Conservation (phyloP, 2,888 invertebrate species). For the Orchesella flavescens region DNA sequence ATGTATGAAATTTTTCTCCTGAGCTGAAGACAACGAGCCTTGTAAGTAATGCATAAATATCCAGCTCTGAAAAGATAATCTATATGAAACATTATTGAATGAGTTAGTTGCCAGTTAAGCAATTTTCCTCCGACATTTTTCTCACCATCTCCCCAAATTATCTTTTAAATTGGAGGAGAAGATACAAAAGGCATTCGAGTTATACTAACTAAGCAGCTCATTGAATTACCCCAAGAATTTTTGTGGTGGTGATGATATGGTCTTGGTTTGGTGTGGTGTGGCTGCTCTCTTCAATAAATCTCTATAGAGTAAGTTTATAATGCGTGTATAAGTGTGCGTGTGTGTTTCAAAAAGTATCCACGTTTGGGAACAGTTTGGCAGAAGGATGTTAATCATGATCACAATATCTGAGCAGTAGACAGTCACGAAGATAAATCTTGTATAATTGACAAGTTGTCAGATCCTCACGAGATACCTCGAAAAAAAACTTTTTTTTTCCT, state of each 20-base stretch:
- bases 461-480: conserved; percentile 67
- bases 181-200: conserved; percentile 25
- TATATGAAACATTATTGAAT: background rate
- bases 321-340: conserved; percentile 27
- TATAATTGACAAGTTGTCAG: conserved; percentile 71
- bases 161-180: conserved; percentile 1
- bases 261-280: background rate
- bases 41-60: too few relatives aligned
- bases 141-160: conserved; percentile 8
- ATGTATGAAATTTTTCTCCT: background rate
- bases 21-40: too few relatives aligned
- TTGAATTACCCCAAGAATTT: conserved; percentile 38
- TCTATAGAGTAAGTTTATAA: background rate
- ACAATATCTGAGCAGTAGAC: conserved; percentile 66
- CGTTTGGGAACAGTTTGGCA: conserved; percentile 66
- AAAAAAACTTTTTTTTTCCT: conserved; percentile 45
- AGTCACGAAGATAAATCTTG: conserved; percentile 70
- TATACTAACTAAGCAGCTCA: conserved; percentile 36
- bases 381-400: conserved; percentile 70
- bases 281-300: background rate
- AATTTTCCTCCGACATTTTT: conserved; percentile 3
- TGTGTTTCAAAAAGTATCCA: conserved; percentile 41
- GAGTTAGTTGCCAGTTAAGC: conserved; percentile 2
- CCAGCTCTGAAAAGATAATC: background rate
- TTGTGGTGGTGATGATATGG: background rate